phyloP scores from a whole-genome alignment of 2,888 invertebrate species.

The Anodontia alba region DNA sequence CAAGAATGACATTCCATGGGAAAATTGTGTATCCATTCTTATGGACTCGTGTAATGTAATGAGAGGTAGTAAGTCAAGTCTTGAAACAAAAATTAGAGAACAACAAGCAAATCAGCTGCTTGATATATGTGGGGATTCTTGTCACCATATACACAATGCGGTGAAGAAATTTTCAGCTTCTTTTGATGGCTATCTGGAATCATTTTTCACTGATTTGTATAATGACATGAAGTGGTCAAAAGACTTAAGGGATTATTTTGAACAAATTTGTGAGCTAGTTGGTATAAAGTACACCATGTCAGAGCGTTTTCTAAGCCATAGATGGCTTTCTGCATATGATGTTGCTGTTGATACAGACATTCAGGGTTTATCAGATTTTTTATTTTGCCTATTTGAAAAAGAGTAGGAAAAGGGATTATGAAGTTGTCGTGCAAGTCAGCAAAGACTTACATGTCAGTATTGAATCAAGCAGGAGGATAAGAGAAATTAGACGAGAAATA shows the following conservation, averaged over 20 bases:
- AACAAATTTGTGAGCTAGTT: constrained; percentile 52
- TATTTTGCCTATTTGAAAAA: constrained; percentile 28
- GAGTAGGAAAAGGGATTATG: background rate
- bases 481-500: background rate
- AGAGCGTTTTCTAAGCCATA: constrained; percentile 51
- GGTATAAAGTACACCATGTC: constrained; percentile 43
- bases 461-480: background rate
- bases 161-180: constrained; percentile 59
- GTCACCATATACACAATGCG: constrained; percentile 67
- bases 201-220: constrained; percentile 22
- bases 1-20: constrained; percentile 57
- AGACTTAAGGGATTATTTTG: constrained; percentile 58
- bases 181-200: constrained; percentile 37
- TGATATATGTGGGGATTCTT: constrained; percentile 68
- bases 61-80: constrained; percentile 57
- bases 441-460: background rate
- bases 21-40: constrained; percentile 60
- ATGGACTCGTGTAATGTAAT: constrained; percentile 68
- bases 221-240: constrained; percentile 19
- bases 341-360: constrained; percentile 42
- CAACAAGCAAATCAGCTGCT: constrained; percentile 59
- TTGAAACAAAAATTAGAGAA: constrained; percentile 56
- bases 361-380: constrained; percentile 54
- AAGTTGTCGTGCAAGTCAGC: background rate
- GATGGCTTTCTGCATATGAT: constrained; percentile 66